Conservation (phyloP, 2,888 invertebrate genomes). For the Hoplodrina blanda region DNA sequence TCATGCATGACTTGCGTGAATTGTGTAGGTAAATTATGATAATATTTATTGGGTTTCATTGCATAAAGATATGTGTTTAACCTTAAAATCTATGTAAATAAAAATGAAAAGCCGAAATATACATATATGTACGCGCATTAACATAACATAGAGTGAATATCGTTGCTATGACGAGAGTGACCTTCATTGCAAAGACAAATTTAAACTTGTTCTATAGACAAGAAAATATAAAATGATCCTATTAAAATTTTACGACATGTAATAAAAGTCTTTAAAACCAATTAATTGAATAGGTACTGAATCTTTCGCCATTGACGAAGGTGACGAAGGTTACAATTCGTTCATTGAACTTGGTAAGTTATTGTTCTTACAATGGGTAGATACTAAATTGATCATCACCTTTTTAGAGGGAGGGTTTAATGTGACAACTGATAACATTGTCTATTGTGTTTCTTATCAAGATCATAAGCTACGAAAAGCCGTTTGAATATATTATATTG, state of each 20-base stretch:
- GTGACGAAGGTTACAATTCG: conserved; percentile 37
- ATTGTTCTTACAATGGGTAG: conserved; percentile 3
- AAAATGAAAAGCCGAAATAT: no score
- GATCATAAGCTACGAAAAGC: neutral
- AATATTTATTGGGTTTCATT: neutral
- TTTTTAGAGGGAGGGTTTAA: neutral
- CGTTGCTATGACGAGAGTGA: neutral
- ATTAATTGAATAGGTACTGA: conserved; percentile 23
- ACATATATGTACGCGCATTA: no score
- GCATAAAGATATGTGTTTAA: neutral
- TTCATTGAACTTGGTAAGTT: conserved; percentile 35
- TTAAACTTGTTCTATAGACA: conserved; percentile 3
- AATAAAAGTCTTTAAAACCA: conserved; percentile 24
- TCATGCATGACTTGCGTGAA: neutral
- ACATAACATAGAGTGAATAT: neutral
- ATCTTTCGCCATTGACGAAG: conserved; percentile 28
- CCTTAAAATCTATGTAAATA: neutral
- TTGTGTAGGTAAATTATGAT: conserved; percentile 8
- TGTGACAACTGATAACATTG: neutral
- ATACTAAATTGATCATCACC: neutral
- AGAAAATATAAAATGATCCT: conserved; percentile 3
- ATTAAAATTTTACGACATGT: conserved; percentile 27
- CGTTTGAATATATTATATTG: no score
- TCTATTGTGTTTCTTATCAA: neutral
- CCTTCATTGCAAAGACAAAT: neutral